Base-by-base conservation (phyloP, 2,113 vertebrate genomes). In the Climacteris rufus region DNA sequence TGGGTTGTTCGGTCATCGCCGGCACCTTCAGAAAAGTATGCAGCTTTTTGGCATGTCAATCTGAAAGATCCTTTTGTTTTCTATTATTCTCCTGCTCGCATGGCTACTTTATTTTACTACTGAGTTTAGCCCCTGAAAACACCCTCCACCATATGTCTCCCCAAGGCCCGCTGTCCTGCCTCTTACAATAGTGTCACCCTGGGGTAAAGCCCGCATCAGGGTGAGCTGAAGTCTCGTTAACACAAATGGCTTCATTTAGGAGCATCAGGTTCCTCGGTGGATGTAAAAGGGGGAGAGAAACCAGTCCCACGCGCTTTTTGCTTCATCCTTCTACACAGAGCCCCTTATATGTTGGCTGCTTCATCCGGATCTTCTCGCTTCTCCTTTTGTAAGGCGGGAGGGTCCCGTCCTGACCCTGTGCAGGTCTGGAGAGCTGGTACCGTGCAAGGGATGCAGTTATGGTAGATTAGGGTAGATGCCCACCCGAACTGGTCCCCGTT, bases 131-230 rank as follows among this genome's bases (percentile, higher is more conserved):
- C 70, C 40, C 81, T 77, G 96, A 72, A 79, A 97, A 94, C 93
- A 95, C 94, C 89, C 96, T 61, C 72, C 44, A 16, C 98, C 98
- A 97, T 98, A 98, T 98, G 98, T 96, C 97, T 71, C 39, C 74
- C 15, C 33, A 86, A 85, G 68, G 57, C 64, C 53, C 69, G 21
- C 86, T 83, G 90, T 77, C 92, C 84, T 91, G 91, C 49, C 50
- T 59, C 77, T 75, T 80, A 96, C 95, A 95, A 95, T 92, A 80
- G 93, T 64, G 82, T 96, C 93, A 94, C 92, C 79, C 78, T 76
- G 42, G 95, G 92, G 71, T 94, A 74, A 94, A 94, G 65, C 64
- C 65, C 54, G 79, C 53, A 65, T 93, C 91, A 72, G 75, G 64
- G 53, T 50, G 56, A 90, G 80, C 47, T 80, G 94, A 74, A 80